phyloP scores from a whole-genome alignment of 53 echinoderm and acorn worm genomes.

The Stichopus horrens region DNA sequence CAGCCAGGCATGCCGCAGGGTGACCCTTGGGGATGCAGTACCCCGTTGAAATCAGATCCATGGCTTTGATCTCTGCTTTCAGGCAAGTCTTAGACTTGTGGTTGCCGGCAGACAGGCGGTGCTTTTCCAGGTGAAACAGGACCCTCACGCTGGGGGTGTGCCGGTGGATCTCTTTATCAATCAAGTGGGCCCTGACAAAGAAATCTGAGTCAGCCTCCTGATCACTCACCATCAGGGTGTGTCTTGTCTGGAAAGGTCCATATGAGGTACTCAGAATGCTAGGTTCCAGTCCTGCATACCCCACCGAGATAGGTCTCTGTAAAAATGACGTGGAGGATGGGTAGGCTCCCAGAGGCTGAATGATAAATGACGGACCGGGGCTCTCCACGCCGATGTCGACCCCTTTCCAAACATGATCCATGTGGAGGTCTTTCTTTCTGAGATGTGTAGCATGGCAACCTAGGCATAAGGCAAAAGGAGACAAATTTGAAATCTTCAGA shows the following conservation, averaged over 20 bases:
- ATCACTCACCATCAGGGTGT: not conserved
- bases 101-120: not conserved
- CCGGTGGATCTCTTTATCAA: slow-evolving; percentile 12
- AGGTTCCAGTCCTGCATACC: slow-evolving; percentile 21
- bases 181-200: slow-evolving; percentile 54
- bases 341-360: not conserved
- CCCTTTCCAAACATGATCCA: slow-evolving; percentile 35
- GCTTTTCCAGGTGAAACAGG: slow-evolving; percentile 54
- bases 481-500: too few species aligned
- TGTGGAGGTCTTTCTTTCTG: not conserved
- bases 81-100: slow-evolving; percentile 41
- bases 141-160: slow-evolving; percentile 53
- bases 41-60: slow-evolving; percentile 25
- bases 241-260: slow-evolving; percentile 55
- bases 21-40: slow-evolving; percentile 54
- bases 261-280: slow-evolving; percentile 36
- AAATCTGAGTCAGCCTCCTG: slow-evolving; percentile 44
- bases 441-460: slow-evolving; percentile 26
- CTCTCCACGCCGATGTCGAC: slow-evolving; percentile 26
- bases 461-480: not conserved
- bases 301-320: slow-evolving; percentile 28
- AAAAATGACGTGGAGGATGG: slow-evolving; percentile 6
- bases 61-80: slow-evolving; percentile 40
- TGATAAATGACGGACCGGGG: slow-evolving; percentile 15
- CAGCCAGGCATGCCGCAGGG: slow-evolving; percentile 51